Evolutionary conservation across 2,113 vertebrate species (phyloP), one percentile per base, ranked within the genome.

Genomic region (Solea solea): DNA sequence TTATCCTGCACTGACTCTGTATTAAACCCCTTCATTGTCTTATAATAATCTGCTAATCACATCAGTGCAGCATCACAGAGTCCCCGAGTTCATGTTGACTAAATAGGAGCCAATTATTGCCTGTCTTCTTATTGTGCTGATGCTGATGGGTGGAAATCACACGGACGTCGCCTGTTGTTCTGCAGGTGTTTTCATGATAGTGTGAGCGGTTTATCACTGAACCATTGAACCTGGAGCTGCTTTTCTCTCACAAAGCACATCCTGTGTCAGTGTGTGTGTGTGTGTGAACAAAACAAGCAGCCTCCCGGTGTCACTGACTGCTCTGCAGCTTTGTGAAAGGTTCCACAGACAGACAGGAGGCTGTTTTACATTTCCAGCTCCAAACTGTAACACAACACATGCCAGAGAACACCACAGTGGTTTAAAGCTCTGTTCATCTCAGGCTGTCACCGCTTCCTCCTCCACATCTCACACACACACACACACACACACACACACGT

Each of bases 1-100:
- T 85, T 78, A 82, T 84, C 85, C 86, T 76, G 54, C 80, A 71
- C 62, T 62, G 41, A 62, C 55, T 81, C 53, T 62, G 65, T 48
- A 64, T 74, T 78, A 80, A 67, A 82, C 52, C 59, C 56, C 67
- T 59, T 73, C 74, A 74, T 80, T 82, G 83, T 86, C 78, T 86
- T 71, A 27, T 61, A 78, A 64, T 91, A 90, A 92, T 90, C 89
- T 88, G 51, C 60, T 91, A 89, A 91, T 91, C 89, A 90, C 77
- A 80, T 91, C 82, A 92, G 78, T 79, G 82, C 86, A 58, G 87
- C 88, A 71, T 91, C 83, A 84, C 73, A 14, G 66, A 78, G 25
- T 51, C 15, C 64, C 53, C 49, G 71, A 59, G 56, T 86, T 86
- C 63, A 81, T 78, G 67, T 72, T 72, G 67, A 52, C 68, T 74